Percentiles rank a stretch among this genome's conserved stretches.
Evolutionary conservation across 2,113 vertebrate species (phyloP).

Genomic region (Eira barbara): DNA sequence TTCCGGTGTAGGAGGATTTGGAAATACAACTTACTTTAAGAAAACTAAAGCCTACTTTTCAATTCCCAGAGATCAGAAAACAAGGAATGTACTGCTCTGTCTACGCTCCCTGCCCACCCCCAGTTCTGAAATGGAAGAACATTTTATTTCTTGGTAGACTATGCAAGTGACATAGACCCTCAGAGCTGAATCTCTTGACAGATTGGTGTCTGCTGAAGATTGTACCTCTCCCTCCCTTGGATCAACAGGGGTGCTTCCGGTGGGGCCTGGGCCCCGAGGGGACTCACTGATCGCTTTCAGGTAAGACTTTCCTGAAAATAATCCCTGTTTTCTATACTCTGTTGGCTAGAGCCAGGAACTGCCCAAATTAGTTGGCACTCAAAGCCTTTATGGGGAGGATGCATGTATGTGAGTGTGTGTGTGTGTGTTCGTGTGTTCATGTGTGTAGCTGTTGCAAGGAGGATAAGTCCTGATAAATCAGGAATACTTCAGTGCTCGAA

Average conservation of each 20-base stretch:
- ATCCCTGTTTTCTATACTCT: neutral
- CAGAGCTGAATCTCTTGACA: neutral
- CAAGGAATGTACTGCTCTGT: neutral
- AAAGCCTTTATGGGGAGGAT: neutral
- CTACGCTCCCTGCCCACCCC: fast-evolving
- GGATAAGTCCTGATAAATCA: neutral
- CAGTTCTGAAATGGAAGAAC: neutral
- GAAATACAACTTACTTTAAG: neutral
- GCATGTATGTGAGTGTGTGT: neutral
- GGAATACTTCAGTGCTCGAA: neutral
- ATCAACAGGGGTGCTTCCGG: neutral
- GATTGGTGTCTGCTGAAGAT: neutral
- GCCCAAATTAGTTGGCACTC: neutral
- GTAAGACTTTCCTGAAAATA: neutral
- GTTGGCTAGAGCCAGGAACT: neutral
- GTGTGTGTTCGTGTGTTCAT: neutral
- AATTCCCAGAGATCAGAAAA: constrained; percentile 31
- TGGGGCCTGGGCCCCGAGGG: neutral
- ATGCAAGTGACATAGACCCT: neutral
- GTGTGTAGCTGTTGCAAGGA: no score
- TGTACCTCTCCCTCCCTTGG: neutral
- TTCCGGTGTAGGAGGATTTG: neutral
- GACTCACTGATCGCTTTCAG: neutral
- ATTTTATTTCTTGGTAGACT: neutral
- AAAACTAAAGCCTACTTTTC: neutral